Percentiles rank a stretch among this genome's conserved stretches.
Conservation (phyloP, 2,888 invertebrate genomes). For the Ophioninae sp. region DNA sequence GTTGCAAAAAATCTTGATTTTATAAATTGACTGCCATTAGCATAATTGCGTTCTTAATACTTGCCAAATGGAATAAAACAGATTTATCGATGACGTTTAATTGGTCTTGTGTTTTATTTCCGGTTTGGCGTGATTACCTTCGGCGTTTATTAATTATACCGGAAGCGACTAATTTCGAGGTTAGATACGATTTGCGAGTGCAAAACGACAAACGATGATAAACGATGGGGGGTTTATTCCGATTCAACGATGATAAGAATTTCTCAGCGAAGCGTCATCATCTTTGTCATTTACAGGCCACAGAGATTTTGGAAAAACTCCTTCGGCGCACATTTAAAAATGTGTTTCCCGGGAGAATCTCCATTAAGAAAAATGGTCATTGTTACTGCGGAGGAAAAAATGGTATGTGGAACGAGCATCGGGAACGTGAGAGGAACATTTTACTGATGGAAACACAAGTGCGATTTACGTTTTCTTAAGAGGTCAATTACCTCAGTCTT, state of each 20-base stretch:
- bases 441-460: slow-evolving; percentile 32
- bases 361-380: not conserved
- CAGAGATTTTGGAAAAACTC: not conserved
- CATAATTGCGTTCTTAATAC: not conserved
- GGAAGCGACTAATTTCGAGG: slow-evolving; percentile 51
- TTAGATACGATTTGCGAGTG: not conserved
- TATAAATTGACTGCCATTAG: too few species aligned
- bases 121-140: slow-evolving; percentile 47
- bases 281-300: not conserved
- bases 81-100: slow-evolving; percentile 49
- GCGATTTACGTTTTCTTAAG: slow-evolving; percentile 48
- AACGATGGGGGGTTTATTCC: slow-evolving; percentile 1
- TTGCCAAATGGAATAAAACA: not conserved
- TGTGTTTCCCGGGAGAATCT: not conserved
- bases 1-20: too few species aligned
- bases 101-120: slow-evolving; percentile 46
- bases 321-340: not conserved
- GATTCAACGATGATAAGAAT: slow-evolving; percentile 6
- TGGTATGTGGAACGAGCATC: slow-evolving; percentile 59
- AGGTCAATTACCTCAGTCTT: slow-evolving; percentile 56
- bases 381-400: slow-evolving; percentile 14
- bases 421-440: slow-evolving; percentile 64
- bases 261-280: not conserved
- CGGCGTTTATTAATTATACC: slow-evolving; percentile 39
- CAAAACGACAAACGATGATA: slow-evolving; percentile 29